phyloP scores from a whole-genome alignment of 2,113 vertebrate species.

The Polypterus senegalus region DNA sequence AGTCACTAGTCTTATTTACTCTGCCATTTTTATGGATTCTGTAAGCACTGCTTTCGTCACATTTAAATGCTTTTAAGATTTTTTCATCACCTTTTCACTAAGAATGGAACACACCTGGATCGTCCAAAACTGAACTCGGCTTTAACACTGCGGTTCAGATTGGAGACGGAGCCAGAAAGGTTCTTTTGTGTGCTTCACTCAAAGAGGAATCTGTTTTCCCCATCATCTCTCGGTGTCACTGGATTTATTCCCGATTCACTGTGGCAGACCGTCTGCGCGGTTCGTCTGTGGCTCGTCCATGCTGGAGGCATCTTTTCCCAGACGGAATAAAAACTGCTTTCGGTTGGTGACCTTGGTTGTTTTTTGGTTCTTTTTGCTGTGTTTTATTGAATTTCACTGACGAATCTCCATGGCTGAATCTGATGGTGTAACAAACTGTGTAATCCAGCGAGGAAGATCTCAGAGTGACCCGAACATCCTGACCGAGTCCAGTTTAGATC shows the following conservation, averaged over 20 bases:
- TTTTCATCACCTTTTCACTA: not conserved
- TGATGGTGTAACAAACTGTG: slow-evolving; percentile 58
- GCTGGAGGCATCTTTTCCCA: slow-evolving; percentile 38
- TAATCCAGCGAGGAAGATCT: slow-evolving; percentile 73
- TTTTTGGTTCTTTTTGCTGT: slow-evolving; percentile 38
- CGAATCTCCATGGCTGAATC: slow-evolving; percentile 65
- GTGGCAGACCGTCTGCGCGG: slow-evolving; percentile 28
- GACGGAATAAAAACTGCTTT: slow-evolving; percentile 26
- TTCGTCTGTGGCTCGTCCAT: slow-evolving; percentile 22
- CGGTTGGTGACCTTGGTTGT: slow-evolving; percentile 53
- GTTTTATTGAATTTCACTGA: slow-evolving; percentile 46
- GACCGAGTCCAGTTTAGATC: slow-evolving; percentile 52
- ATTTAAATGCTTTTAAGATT: not conserved
- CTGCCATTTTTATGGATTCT: too few relatives aligned
- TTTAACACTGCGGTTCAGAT: not conserved
- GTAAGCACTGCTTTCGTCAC: too few relatives aligned
- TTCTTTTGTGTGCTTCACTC: not conserved
- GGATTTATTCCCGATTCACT: slow-evolving; percentile 35
- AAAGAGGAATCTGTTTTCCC: slow-evolving; percentile 10
- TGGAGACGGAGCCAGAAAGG: not conserved
- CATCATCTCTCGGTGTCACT: slow-evolving; percentile 13
- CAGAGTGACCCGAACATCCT: slow-evolving; percentile 88
- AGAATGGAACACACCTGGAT: not conserved
- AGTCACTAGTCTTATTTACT: too few relatives aligned
- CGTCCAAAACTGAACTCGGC: not conserved